phyloP scores from a whole-genome alignment of 2,797 vertebrate genomes.

The Enteromius paludinosus region DNA sequence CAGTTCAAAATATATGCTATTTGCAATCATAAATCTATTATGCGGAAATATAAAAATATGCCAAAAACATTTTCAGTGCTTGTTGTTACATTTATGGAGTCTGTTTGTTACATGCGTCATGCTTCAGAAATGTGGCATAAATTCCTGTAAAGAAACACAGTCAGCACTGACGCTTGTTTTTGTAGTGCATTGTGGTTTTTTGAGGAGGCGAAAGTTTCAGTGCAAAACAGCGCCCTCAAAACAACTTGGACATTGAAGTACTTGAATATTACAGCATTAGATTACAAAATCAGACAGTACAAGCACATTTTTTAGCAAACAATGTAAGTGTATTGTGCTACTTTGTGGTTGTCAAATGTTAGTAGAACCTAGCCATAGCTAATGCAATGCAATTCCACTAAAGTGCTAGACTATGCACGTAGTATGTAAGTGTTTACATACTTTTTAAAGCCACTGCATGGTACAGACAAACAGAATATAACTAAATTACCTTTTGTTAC shows the following conservation, averaged over 20 bases:
- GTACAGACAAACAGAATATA: background rate
- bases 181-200: background rate
- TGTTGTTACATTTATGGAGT: background rate
- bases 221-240: background rate
- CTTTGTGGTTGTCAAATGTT: background rate
- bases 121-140: background rate
- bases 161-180: background rate
- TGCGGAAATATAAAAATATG: no score
- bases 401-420: background rate
- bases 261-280: background rate
- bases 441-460: background rate
- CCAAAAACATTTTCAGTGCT: no score
- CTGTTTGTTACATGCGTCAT: background rate
- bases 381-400: background rate
- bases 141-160: background rate
- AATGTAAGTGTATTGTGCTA: background rate
- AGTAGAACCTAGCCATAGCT: background rate
- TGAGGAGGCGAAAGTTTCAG: background rate
- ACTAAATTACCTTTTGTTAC: slow-evolving; percentile 83
- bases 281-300: background rate
- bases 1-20: background rate
- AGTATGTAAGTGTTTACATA: background rate
- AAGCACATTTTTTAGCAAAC: background rate
- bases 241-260: background rate
- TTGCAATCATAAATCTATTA: no score